A percentile compares a stretch with the other conserved stretches of the same genome.
phyloP scores from a whole-genome alignment of 2,888 invertebrate genomes.

The Ophion ventricosus region DNA sequence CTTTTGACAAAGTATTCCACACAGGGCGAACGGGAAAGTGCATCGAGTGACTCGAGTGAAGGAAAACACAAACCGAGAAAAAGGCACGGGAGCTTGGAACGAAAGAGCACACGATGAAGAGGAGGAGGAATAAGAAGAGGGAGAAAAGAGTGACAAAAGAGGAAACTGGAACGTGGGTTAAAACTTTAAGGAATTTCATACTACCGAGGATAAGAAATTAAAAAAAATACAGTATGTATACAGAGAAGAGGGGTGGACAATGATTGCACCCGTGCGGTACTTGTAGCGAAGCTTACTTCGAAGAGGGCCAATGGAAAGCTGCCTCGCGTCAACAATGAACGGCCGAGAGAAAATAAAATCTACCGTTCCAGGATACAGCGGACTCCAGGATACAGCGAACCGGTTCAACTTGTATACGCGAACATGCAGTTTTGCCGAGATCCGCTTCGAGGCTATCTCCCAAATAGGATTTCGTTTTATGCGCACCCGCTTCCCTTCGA shows the following conservation, averaged over 20 bases:
- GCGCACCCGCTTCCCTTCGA: too few relatives aligned
- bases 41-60: not conserved
- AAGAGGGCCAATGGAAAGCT: not conserved
- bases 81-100: not conserved
- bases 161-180: constrained; percentile 23
- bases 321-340: not conserved
- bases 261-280: not conserved
- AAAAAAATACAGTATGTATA: constrained; percentile 60
- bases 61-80: constrained; percentile 8
- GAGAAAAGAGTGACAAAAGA: constrained; percentile 4
- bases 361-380: too few relatives aligned
- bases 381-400: too few relatives aligned
- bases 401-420: too few relatives aligned
- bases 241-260: constrained; percentile 25
- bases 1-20: constrained; percentile 54
- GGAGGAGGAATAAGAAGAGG: not conserved
- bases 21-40: too few relatives aligned
- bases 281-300: constrained; percentile 6
- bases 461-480: too few relatives aligned
- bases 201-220: constrained; percentile 56
- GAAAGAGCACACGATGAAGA: not conserved
- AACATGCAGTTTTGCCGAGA: too few relatives aligned
- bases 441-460: too few relatives aligned
- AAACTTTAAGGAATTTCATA: constrained; percentile 57
- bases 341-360: constrained; percentile 2